Evolutionary conservation across 2,888 invertebrate genomes (phyloP), one percentile per base, ranked within the genome.

Genomic region (Pandemis cinnamomeana): DNA sequence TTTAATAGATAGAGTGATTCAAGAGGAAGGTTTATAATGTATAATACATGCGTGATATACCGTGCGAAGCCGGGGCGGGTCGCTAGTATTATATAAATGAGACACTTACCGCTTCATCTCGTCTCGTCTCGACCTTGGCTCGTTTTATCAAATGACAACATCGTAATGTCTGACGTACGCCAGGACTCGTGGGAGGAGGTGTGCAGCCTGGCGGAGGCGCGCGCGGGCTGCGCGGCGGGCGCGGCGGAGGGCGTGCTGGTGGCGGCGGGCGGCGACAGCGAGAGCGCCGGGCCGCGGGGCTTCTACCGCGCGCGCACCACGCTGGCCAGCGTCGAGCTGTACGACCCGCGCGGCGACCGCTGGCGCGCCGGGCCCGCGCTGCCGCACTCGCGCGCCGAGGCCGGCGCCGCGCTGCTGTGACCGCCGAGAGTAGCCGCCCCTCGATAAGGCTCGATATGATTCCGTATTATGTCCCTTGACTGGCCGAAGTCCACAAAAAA

Each of bases 241-340:
- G 97, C 97, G 64, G 97, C 97, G 8, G 97, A 97, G 89, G 97
- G 97, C 44, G 92, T 96, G 80, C 93, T 98, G 41, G 97, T 98
- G 87, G 98, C 96, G 71, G 97, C 97, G 81, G 98, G 98, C 69
- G 98, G 98, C 55, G 97, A 97, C 92, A 96, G 97, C 92, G 97
- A 96, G 76, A 96, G 96, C 84, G 97, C 96, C 84, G 96, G 96
- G 77, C 89, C 89, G 83, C 89, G 97, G 72, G 87, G 90, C 87
- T 98, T 98, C 91, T 98, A 97, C 93, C 95, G 97, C 80, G 97
- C 97, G 68, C 97, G 97, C 87, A 96, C 97, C 80, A 97, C 98
- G 60, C 96, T 98, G 78, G 96, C 97, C 79, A 96, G 96, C 69
- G 97, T 98, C 13, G 98, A 98, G 91, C 95, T 97, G 80, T 98